Evolutionary conservation across 1,140 invertebrate species (phyloP).

Genomic region (Neodiprion fabricii): DNA sequence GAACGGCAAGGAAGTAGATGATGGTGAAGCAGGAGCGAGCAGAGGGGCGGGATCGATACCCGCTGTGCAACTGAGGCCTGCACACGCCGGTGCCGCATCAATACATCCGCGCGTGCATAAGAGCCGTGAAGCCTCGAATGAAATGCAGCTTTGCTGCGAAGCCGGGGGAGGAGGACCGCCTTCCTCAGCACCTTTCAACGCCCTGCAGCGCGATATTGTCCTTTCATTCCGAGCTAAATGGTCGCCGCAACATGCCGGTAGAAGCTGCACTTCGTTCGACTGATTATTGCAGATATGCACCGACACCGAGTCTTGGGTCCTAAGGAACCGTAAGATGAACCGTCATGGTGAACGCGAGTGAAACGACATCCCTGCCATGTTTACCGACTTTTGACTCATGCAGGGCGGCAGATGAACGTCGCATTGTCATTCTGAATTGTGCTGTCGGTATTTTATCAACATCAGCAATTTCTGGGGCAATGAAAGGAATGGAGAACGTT

Average conservation of each 20-base stretch:
- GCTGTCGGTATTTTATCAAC: too few relatives aligned
- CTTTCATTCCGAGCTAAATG: not conserved
- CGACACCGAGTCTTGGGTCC: too few relatives aligned
- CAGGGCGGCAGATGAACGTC: too few relatives aligned
- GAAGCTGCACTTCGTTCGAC: too few relatives aligned
- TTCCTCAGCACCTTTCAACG: not conserved
- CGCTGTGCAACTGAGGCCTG: slow-evolving; percentile 41
- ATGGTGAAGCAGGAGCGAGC: slow-evolving; percentile 26
- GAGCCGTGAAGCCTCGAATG: not conserved
- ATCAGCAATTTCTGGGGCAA: too few relatives aligned
- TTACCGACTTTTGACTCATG: too few relatives aligned
- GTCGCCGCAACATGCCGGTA: not conserved
- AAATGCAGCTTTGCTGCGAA: not conserved
- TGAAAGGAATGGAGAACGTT: too few relatives aligned
- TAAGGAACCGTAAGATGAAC: too few relatives aligned
- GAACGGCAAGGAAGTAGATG: slow-evolving; percentile 10
- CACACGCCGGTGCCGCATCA: slow-evolving; percentile 31
- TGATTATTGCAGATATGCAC: too few relatives aligned
- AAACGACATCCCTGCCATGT: too few relatives aligned
- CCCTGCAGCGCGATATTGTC: not conserved
- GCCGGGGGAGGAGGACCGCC: not conserved
- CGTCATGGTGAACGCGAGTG: too few relatives aligned
- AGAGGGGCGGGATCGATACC: slow-evolving; percentile 44
- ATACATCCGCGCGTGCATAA: slow-evolving; percentile 45
- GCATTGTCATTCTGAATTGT: too few relatives aligned